Evolutionary conservation across 2,888 invertebrate genomes (phyloP).

Genomic region (Ornithoptera alexandrae): DNA sequence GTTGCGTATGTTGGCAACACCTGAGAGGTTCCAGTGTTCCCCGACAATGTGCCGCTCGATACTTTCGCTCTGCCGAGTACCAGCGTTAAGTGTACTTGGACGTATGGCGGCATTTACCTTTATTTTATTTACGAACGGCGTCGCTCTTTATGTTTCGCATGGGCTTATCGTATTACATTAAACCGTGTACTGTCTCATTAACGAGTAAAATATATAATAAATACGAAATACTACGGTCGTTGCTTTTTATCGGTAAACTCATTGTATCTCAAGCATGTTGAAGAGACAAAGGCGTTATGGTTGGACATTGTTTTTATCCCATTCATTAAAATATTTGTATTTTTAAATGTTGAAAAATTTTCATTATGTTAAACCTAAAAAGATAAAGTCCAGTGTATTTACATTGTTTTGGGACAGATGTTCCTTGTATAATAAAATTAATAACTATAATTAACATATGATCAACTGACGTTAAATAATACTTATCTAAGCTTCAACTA

Average conservation of each 20-base stretch:
- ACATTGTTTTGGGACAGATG: not conserved
- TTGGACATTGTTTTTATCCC: constrained; percentile 16
- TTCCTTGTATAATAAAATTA: not conserved
- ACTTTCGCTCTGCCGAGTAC: constrained; percentile 33
- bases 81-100: constrained; percentile 26
- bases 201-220: constrained; percentile 19
- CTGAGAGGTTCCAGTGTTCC: constrained; percentile 63
- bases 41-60: constrained; percentile 41
- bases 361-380: not conserved
- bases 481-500: too few species aligned
- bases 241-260: constrained; percentile 19
- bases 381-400: not conserved
- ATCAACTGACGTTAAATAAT: too few species aligned
- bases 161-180: constrained; percentile 23
- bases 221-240: constrained; percentile 17
- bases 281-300: constrained; percentile 14
- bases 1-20: constrained; percentile 53
- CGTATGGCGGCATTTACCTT: constrained; percentile 25
- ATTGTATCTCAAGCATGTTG: constrained; percentile 9
- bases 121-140: constrained; percentile 19
- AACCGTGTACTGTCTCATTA: constrained; percentile 21
- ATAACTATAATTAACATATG: too few species aligned
- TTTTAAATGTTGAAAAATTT: not conserved
- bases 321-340: constrained; percentile 1
- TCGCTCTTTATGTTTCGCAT: constrained; percentile 24